Evolutionary conservation across 2,888 invertebrate species (phyloP), one percentile per base, ranked within the genome.

Genomic region (Elgonia sp.): DNA sequence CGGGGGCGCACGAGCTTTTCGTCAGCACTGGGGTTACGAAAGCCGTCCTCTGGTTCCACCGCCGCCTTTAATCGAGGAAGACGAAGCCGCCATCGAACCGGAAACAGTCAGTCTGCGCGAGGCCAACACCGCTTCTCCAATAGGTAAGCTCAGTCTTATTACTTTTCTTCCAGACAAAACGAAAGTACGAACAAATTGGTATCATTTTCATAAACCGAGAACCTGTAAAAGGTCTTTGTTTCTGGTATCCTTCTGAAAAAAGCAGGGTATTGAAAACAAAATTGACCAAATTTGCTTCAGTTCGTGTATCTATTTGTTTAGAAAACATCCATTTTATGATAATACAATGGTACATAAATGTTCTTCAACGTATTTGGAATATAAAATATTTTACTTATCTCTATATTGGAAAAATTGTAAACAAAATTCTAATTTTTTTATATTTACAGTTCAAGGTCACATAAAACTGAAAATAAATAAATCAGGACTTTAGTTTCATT

Each of bases 21-120:
- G 96, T 91, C 93, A 96, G 94, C 94, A 96, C 93, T 94, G 97
- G 97, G 95, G 96, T 29, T 96, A 96, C 92, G 96, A 96, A 81
- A 94, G 96, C 39, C 95, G 96, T 57, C 96, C 96, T 91, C 95
- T 96, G 94, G 96, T 96, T 40, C 96, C 96, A 10, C 96, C 96
- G 46, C 96, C 97, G 0, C 96, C 96, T 37, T 96, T 96, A 88
- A 96, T 96, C 72, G 96, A 96, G 92, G 97, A 97, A 94, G 96
- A 96, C 91, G 95, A 96, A 46, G 96, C 96, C 86, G 96, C 96
- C 83, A 95, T 96, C 86, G 95, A 96, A 84, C 96, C 96, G 83
- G 96, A 96, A 91, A 96, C 96, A 0, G 95, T 96, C n/a, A 96
- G 96, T 16, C 94, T 97, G 83, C 95, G 96, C 90, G 97, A 96